Evolutionary conservation across 2,113 vertebrate species (phyloP).

Genomic region (Daubentonia madagascariensis): DNA sequence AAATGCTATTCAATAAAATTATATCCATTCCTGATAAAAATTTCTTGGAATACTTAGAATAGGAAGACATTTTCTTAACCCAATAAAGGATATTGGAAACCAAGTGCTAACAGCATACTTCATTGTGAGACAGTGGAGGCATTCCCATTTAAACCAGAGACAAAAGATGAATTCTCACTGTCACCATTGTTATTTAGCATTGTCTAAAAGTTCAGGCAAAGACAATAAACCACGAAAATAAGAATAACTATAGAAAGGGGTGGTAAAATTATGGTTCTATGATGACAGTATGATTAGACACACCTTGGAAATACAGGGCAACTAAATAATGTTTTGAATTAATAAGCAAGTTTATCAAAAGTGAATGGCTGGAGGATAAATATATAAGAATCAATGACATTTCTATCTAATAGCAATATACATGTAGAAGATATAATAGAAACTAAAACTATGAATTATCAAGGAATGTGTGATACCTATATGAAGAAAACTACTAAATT

Average conservation of each 20-base stretch:
- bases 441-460: constrained; percentile 54
- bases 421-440: constrained; percentile 14
- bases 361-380: constrained; percentile 36
- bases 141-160: constrained; percentile 48
- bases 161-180: constrained; percentile 44
- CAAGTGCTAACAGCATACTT: background rate
- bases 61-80: background rate
- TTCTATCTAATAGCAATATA: constrained; percentile 37
- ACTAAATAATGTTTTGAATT: constrained; percentile 64
- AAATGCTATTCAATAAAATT: constrained; percentile 18
- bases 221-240: constrained; percentile 42
- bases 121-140: background rate
- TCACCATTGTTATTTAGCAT: constrained; percentile 29
- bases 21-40: background rate
- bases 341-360: constrained; percentile 65
- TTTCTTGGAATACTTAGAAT: background rate
- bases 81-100: background rate
- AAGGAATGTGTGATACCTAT: constrained; percentile 16
- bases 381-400: constrained; percentile 15
- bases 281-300: constrained; percentile 62
- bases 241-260: background rate
- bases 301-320: constrained; percentile 32
- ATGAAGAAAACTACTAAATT: constrained; percentile 37
- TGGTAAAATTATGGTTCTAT: constrained; percentile 42
- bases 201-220: constrained; percentile 50